Conservation (phyloP, 2,888 invertebrate genomes). For the Atethmia centrago region DNA sequence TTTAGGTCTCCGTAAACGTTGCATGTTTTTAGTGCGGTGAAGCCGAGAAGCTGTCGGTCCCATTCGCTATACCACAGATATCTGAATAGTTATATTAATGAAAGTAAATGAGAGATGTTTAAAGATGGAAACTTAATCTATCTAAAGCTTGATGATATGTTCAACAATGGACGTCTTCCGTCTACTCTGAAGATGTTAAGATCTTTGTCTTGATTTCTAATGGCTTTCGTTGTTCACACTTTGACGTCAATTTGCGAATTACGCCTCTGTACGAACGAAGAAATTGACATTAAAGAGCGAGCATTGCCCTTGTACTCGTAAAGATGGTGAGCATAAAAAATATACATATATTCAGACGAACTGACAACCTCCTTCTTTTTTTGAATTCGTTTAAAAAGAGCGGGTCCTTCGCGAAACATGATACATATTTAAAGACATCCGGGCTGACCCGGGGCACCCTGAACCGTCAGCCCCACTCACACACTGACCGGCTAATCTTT, state of each 20-base stretch:
- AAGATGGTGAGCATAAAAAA: neutral
- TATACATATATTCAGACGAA: too few species aligned
- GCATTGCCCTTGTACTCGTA: neutral
- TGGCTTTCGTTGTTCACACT: constrained; percentile 12
- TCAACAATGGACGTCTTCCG: constrained; percentile 28
- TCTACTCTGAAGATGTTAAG: constrained; percentile 9
- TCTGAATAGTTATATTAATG: neutral
- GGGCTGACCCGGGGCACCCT: too few species aligned
- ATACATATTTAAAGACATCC: constrained; percentile 5
- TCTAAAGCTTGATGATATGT: constrained; percentile 1
- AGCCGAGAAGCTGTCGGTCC: neutral
- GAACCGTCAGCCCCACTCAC: neutral
- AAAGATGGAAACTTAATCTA: constrained; percentile 9
- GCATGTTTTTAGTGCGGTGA: constrained; percentile 30
- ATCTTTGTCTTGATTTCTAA: constrained; percentile 39
- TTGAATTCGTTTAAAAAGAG: neutral
- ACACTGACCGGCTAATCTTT: neutral
- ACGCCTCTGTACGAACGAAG: neutral
- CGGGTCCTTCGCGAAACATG: neutral
- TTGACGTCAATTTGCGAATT: constrained; percentile 33
- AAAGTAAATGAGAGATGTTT: neutral
- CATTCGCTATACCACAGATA: constrained; percentile 6
- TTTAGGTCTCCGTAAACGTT: constrained; percentile 42
- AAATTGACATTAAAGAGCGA: constrained; percentile 2
- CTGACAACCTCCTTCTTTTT: too few species aligned